Conservation (phyloP, 2,888 invertebrate genomes). For the Amphipyra tragopoginis region DNA sequence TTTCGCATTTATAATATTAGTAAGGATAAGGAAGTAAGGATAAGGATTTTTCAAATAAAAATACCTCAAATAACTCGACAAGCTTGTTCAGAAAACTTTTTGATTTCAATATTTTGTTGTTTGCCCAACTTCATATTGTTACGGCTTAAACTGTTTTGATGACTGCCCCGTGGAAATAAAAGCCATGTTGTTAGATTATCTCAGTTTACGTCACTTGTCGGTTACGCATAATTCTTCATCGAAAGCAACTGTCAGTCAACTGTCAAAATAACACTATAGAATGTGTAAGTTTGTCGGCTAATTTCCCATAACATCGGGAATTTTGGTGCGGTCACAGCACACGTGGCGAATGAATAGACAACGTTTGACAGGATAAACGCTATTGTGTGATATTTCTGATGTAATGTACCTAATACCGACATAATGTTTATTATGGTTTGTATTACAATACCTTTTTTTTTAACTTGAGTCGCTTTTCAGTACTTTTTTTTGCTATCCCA, state of each 20-base stretch:
- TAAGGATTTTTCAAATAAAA: no score
- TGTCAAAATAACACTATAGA: slow-evolving; percentile 81
- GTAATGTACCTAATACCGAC: slow-evolving; percentile 18
- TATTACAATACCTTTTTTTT: not conserved
- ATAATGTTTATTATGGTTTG: slow-evolving; percentile 12
- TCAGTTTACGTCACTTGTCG: slow-evolving; percentile 73
- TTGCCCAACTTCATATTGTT: slow-evolving; percentile 32
- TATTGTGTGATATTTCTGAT: slow-evolving; percentile 45
- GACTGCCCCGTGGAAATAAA: slow-evolving; percentile 49
- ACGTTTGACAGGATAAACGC: slow-evolving; percentile 54
- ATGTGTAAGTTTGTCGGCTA: slow-evolving; percentile 72
- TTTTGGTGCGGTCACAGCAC: slow-evolving; percentile 71
- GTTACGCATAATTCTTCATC: slow-evolving; percentile 82
- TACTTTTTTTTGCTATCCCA: slow-evolving; percentile 3
- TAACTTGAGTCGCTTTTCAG: slow-evolving; percentile 2
- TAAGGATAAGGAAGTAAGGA: no score
- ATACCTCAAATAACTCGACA: not conserved
- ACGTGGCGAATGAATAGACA: slow-evolving; percentile 58
- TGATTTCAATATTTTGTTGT: slow-evolving; percentile 12
- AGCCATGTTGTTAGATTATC: slow-evolving; percentile 48
- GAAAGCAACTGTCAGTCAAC: slow-evolving; percentile 88
- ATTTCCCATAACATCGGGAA: slow-evolving; percentile 76
- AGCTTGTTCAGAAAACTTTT: slow-evolving; percentile 19
- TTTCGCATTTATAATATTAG: no score
- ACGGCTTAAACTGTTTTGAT: slow-evolving; percentile 46